Percentiles rank a stretch among this genome's conserved stretches.
These are phyloP conservation scores for Erynnis tages DNA, from an alignment of 2,888 invertebrate genomes.

Conservation along the genomic window DNA sequence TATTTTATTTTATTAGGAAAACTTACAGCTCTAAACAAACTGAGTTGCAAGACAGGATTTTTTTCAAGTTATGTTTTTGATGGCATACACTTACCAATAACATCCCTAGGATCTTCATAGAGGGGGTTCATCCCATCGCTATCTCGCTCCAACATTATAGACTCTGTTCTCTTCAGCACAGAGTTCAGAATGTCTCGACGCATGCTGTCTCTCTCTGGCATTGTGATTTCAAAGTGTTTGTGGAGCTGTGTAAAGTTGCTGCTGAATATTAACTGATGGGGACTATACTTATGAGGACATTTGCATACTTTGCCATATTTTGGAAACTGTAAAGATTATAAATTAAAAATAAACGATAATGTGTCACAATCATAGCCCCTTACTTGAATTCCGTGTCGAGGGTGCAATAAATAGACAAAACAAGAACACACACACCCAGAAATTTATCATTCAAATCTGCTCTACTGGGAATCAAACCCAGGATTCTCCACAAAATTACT, in stretches of 20 bases:
- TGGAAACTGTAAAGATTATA: constrained; percentile 6
- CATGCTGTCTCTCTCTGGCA: constrained; percentile 52
- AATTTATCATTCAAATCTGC: too few relatives aligned
- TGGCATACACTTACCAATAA: constrained; percentile 50
- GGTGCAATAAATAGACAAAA: background rate
- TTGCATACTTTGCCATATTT: constrained; percentile 43
- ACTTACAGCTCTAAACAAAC: too few relatives aligned
- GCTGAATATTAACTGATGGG: constrained; percentile 53
- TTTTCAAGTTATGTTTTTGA: background rate
- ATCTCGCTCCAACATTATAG: constrained; percentile 44
- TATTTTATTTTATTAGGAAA: too few relatives aligned
- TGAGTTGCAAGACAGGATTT: background rate
- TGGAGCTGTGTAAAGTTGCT: constrained; percentile 59
- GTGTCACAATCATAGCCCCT: too few relatives aligned
- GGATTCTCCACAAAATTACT: too few relatives aligned
- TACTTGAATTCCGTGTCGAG: background rate
- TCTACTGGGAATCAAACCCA: too few relatives aligned
- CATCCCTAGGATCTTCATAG: constrained; percentile 73
- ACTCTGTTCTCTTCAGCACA: constrained; percentile 58
- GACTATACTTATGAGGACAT: constrained; percentile 35
- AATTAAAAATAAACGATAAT: too few relatives aligned
- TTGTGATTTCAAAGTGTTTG: constrained; percentile 51
- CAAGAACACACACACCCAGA: too few relatives aligned
- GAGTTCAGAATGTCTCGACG: constrained; percentile 59
- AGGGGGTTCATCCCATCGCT: constrained; percentile 51